A percentile compares a stretch with the other conserved stretches of the same genome.
These are phyloP conservation scores for Colossoma macropomum DNA, from an alignment of 2,113 vertebrate genomes.

Conservation along the genomic window DNA sequence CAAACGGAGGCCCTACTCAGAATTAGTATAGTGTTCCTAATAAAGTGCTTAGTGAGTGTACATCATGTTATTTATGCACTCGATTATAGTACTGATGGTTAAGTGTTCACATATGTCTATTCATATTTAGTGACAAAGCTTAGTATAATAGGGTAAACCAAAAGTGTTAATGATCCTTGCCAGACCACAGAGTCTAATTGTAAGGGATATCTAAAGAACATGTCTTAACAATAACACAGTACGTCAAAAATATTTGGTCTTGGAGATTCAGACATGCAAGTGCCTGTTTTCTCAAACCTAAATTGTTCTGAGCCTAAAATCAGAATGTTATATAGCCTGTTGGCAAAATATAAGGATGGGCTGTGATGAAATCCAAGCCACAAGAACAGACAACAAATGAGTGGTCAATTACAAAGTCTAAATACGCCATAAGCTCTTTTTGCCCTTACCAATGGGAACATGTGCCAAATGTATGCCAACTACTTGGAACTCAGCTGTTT, in stretches of 20 bases:
- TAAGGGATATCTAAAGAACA: not conserved
- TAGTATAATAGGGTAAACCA: not conserved
- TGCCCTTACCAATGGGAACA: slow-evolving; percentile 20
- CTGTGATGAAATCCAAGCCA: slow-evolving; percentile 15
- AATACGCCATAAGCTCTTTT: slow-evolving; percentile 39
- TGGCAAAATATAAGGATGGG: slow-evolving; percentile 7
- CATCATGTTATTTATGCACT: no score
- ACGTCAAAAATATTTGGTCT: not conserved
- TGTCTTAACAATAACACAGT: not conserved
- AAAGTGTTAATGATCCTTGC: not conserved
- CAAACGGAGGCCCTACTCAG: no score
- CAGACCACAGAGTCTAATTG: not conserved
- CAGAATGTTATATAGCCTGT: not conserved
- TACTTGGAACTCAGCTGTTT: slow-evolving; percentile 9
- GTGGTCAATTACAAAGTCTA: slow-evolving; percentile 31
- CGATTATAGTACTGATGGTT: no score
- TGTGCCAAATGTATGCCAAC: slow-evolving; percentile 24
- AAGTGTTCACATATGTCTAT: not conserved
- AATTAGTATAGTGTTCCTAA: no score
- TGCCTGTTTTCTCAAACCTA: not conserved
- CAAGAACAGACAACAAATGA: slow-evolving; percentile 47
- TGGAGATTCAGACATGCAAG: not conserved
- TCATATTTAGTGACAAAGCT: not conserved
- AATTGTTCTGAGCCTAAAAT: slow-evolving; percentile 32
- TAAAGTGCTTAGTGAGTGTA: no score